Evolutionary conservation across 2,888 invertebrate species (phyloP).

Genomic region (Dione juno): DNA sequence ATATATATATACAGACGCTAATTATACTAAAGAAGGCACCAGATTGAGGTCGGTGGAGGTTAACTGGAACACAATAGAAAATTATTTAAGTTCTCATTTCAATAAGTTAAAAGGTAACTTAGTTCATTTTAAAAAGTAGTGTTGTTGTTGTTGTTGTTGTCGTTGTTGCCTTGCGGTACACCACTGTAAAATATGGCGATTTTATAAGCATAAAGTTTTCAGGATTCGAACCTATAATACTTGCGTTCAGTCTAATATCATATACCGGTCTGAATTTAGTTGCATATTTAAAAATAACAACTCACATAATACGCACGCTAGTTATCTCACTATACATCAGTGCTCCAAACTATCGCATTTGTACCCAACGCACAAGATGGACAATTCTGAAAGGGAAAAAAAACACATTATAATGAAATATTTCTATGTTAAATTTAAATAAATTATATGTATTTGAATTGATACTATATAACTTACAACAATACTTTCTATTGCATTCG

Average conservation of each 20-base stretch:
- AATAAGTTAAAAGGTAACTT: too few relatives aligned
- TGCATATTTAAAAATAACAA: neutral
- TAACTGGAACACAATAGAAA: constrained; percentile 61
- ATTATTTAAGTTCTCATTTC: constrained; percentile 15
- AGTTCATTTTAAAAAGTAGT: too few relatives aligned
- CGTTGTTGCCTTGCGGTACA: too few relatives aligned
- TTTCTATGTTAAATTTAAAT: too few relatives aligned
- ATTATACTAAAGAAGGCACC: constrained; percentile 81
- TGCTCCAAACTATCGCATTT: constrained; percentile 83
- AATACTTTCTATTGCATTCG: constrained; percentile 81
- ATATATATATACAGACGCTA: constrained; percentile 76
- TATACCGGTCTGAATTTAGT: too few relatives aligned
- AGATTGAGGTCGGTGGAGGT: constrained; percentile 82
- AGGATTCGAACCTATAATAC: too few relatives aligned
- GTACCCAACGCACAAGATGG: constrained; percentile 82
- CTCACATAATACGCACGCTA: constrained; percentile 42
- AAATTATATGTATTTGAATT: neutral
- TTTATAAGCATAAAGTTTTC: too few relatives aligned
- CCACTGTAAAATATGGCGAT: too few relatives aligned
- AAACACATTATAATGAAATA: neutral
- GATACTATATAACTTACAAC: constrained; percentile 66
- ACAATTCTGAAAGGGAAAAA: constrained; percentile 71
- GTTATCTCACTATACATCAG: constrained; percentile 68
- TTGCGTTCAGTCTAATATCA: too few relatives aligned
- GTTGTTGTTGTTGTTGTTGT: too few relatives aligned